phyloP scores from a whole-genome alignment of 2,888 invertebrate genomes.

The Gastracanthus pulcherrimus region DNA sequence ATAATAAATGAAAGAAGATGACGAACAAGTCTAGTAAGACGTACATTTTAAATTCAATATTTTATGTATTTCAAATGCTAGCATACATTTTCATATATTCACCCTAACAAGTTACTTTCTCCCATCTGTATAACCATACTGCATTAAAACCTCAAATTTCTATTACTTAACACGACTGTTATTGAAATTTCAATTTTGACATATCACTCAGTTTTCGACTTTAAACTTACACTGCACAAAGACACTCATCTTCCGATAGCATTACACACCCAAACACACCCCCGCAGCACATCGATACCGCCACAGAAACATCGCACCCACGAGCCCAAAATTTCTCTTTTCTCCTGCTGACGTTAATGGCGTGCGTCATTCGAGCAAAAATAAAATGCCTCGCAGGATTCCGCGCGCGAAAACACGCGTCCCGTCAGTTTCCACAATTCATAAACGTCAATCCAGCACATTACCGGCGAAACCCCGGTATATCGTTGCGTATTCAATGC shows the following conservation, averaged over 20 bases:
- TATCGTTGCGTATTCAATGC: not conserved
- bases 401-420: not conserved
- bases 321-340: not conserved
- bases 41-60: no score
- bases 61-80: no score
- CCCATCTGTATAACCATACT: no score
- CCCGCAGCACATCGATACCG: not conserved
- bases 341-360: not conserved
- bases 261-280: no score
- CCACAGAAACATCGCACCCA: not conserved
- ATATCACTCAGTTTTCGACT: not conserved
- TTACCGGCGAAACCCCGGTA: not conserved
- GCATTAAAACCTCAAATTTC: no score
- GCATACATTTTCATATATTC: no score
- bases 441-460: constrained; percentile 21
- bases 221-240: not conserved
- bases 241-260: not conserved
- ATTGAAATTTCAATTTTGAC: not conserved
- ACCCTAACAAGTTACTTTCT: no score
- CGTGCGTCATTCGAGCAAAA: not conserved
- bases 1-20: no score
- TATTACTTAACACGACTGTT: not conserved
- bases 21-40: no score
- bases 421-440: not conserved
- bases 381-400: not conserved